These are phyloP conservation scores for Microctenopoma lineatum DNA, from an alignment of 2,797 vertebrate genomes.

Conservation along the genomic window DNA sequence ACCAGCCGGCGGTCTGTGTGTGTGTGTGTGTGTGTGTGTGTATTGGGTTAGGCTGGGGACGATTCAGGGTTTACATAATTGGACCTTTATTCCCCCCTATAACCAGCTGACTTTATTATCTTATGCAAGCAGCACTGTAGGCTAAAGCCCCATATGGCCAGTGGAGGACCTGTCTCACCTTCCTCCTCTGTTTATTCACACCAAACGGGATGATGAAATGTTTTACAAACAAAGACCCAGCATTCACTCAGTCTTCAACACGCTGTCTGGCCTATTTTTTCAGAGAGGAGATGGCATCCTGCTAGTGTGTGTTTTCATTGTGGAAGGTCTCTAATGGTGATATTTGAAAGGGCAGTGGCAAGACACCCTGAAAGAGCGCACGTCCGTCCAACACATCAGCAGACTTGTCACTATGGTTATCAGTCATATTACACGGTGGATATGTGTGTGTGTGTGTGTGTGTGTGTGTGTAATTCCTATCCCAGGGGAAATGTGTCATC, in stretches of 20 bases:
- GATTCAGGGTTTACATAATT: conserved; percentile 44
- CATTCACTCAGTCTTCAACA: conserved; percentile 15
- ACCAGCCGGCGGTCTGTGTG: conserved; percentile 25
- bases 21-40: background rate
- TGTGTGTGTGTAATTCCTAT: conserved; percentile 32
- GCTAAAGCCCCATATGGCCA: conserved; percentile 26
- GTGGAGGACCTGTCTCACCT: conserved; percentile 28
- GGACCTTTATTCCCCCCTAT: conserved; percentile 41
- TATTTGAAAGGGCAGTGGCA: conserved; percentile 44
- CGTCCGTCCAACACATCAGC: conserved; percentile 33
- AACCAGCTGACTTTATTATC: conserved; percentile 53
- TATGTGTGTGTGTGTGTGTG: conserved; percentile 19
- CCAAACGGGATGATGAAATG: conserved; percentile 38
- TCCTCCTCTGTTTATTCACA: conserved; percentile 36
- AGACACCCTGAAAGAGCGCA: conserved; percentile 36
- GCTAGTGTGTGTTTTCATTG: conserved; percentile 31
- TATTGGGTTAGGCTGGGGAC: conserved; percentile 19
- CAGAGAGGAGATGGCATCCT: conserved; percentile 33
- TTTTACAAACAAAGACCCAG: conserved; percentile 45
- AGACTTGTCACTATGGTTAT: conserved; percentile 51
- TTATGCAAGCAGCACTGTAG: conserved; percentile 30
- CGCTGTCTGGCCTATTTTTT: conserved; percentile 15
- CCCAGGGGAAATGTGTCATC: conserved; percentile 30
- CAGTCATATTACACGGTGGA: conserved; percentile 38
- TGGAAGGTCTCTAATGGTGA: conserved; percentile 46